These are phyloP conservation scores for Odontomyia ornata DNA, from an alignment of 2,888 invertebrate genomes.

Conservation along the genomic window DNA sequence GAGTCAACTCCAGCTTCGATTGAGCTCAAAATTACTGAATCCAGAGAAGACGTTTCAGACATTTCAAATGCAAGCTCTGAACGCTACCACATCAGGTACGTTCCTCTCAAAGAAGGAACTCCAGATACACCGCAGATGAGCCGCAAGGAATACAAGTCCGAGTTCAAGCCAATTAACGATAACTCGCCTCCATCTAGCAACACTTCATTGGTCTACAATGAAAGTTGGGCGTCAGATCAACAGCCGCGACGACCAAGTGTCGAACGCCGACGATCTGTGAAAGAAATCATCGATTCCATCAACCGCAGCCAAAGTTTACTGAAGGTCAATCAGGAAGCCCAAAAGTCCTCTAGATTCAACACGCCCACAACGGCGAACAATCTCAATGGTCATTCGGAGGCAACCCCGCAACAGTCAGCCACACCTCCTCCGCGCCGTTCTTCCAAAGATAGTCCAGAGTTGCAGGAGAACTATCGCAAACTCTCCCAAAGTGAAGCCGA, in stretches of 20 bases:
- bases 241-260: conserved; percentile 16
- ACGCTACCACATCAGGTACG: conserved; percentile 47
- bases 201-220: background rate
- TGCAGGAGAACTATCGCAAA: conserved; percentile 51
- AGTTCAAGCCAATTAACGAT: conserved; percentile 19
- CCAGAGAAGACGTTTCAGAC: conserved; percentile 49
- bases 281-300: conserved; percentile 62
- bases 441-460: conserved; percentile 38
- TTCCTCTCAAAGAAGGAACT: conserved; percentile 49
- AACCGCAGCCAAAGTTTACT: conserved; percentile 61
- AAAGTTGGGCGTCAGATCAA: conserved; percentile 9
- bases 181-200: background rate
- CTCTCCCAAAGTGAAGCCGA: conserved; percentile 53
- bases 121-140: conserved; percentile 34
- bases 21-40: conserved; percentile 52
- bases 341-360: background rate
- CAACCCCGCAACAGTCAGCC: background rate
- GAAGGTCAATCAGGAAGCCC: conserved; percentile 55
- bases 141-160: background rate
- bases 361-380: conserved; percentile 11
- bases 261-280: conserved; percentile 52
- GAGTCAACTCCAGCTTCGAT: conserved; percentile 5
- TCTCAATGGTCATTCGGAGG: conserved; percentile 26
- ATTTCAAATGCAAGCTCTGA: conserved; percentile 43
- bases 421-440: conserved; percentile 47